Percentiles rank a stretch among this genome's conserved stretches.
These are phyloP conservation scores for Gymnocheta viridis DNA, from an alignment of 2,888 invertebrate genomes.

Conservation along the genomic window DNA sequence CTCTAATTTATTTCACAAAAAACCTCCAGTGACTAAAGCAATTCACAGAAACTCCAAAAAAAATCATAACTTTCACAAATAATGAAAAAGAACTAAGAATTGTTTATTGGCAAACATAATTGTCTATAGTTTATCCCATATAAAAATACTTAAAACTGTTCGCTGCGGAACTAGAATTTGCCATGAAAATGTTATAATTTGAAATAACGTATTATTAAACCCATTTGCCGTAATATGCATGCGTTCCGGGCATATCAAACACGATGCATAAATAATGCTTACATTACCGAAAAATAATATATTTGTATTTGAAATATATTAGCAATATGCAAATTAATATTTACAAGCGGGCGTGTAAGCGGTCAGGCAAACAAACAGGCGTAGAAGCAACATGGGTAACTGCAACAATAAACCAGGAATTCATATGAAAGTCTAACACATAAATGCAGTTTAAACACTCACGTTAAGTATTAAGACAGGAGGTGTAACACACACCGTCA, in stretches of 20 bases:
- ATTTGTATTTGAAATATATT: conserved; percentile 14
- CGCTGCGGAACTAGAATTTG: background rate
- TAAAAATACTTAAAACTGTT: no score
- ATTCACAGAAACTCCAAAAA: no score
- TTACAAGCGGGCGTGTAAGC: background rate
- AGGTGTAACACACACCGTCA: background rate
- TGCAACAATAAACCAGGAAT: conserved; percentile 6
- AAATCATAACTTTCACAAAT: no score
- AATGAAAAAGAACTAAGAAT: no score
- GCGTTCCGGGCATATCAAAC: background rate
- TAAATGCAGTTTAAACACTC: background rate
- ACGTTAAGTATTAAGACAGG: background rate
- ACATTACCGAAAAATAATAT: conserved; percentile 46
- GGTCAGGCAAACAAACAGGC: background rate
- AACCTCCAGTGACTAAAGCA: no score
- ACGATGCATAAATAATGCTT: conserved; percentile 11
- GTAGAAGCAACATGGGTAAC: background rate
- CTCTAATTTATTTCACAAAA: no score
- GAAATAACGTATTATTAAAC: conserved; percentile 4
- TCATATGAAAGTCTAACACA: background rate
- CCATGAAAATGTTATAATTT: conserved; percentile 26
- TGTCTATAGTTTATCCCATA: no score
- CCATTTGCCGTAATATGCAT: background rate
- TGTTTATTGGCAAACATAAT: no score
- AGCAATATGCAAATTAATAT: conserved; percentile 18